phyloP scores from a whole-genome alignment of 2,797 vertebrate species.

The Craterocephalus amniculus region DNA sequence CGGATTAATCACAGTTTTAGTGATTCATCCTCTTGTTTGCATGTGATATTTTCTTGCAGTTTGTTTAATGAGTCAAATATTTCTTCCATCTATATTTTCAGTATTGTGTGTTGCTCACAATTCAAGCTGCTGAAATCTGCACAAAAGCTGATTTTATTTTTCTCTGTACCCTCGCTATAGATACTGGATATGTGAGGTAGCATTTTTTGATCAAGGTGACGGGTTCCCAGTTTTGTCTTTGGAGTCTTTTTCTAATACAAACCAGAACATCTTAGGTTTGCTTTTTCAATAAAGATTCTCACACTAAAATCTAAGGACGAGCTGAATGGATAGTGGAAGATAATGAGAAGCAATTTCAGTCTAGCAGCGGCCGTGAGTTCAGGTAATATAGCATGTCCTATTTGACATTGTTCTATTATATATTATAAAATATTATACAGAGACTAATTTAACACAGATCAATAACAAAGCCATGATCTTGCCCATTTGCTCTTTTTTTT shows the following conservation, averaged over 20 bases:
- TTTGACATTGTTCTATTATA: not conserved
- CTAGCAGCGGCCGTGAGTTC: not conserved
- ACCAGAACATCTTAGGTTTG: not conserved
- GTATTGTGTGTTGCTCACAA: not conserved
- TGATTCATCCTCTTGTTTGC: not conserved
- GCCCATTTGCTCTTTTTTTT: not conserved
- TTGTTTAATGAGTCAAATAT: not conserved
- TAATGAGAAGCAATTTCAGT: not conserved
- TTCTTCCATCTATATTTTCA: not conserved
- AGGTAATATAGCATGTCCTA: not conserved
- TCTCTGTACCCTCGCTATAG: too few species aligned
- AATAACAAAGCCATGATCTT: not conserved
- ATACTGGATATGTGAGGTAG: too few species aligned
- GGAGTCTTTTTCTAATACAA: not conserved
- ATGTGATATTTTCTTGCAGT: not conserved
- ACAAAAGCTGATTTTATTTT: not conserved
- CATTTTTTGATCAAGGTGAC: not conserved
- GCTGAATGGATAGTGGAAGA: not conserved
- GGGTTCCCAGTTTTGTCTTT: not conserved
- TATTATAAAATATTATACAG: not conserved
- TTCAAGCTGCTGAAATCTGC: too few species aligned
- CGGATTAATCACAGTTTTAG: too few species aligned
- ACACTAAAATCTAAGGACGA: not conserved
- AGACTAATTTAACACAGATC: slow-evolving; percentile 9
- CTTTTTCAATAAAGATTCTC: not conserved